phyloP scores from a whole-genome alignment of 2,113 vertebrate species.

The Chloebia gouldiae region DNA sequence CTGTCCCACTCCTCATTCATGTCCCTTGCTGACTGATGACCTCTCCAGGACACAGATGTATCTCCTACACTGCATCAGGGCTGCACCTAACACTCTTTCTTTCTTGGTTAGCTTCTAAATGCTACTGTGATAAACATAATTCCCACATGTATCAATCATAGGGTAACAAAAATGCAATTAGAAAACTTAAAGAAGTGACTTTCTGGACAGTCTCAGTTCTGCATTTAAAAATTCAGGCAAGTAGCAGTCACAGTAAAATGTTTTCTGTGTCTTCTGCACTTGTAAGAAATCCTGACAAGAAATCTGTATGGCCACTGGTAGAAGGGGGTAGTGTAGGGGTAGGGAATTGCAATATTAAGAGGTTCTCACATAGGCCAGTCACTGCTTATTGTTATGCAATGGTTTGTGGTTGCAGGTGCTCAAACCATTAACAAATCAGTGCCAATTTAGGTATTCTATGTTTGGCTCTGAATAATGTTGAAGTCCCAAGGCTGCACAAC shows the following conservation, averaged over 20 bases:
- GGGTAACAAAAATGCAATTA: neutral
- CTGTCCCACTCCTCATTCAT: accelerated
- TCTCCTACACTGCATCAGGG: accelerated
- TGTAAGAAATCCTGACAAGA: neutral
- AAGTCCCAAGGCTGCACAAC: neutral
- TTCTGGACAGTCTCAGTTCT: neutral
- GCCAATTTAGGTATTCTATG: neutral
- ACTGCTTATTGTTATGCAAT: neutral
- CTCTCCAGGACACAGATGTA: neutral
- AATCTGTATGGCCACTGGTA: neutral
- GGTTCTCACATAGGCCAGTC: neutral
- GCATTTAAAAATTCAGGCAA: neutral
- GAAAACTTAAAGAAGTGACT: neutral
- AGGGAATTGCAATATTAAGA: neutral
- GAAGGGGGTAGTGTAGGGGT: neutral
- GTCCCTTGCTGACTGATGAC: neutral
- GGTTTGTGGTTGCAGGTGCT: conserved; percentile 6
- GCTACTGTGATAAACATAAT: neutral
- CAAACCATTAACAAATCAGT: neutral
- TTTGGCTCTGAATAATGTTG: neutral
- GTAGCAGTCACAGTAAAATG: neutral
- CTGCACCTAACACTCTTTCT: neutral
- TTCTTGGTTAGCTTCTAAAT: neutral
- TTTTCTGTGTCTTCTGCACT: neutral
- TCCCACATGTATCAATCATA: neutral